A percentile compares a stretch with the other conserved stretches of the same genome.
Evolutionary conservation across 1,140 invertebrate species (phyloP).

Genomic region (Onthophagus taurus): DNA sequence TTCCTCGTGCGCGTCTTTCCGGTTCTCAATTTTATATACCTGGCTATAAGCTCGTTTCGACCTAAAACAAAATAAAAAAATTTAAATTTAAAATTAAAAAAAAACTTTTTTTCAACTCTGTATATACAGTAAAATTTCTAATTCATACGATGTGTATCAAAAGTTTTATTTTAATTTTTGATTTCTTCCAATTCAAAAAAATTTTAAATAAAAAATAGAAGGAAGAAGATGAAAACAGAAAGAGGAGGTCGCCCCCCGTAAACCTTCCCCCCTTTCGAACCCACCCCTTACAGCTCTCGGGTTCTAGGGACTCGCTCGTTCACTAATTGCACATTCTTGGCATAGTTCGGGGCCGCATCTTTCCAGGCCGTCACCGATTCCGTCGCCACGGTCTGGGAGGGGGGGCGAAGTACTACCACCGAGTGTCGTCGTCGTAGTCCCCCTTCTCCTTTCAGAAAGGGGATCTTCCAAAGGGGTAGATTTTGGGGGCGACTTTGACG

Average conservation of each 20-base stretch:
- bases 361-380: conserved; percentile 30
- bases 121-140: neutral
- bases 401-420: too few relatives aligned
- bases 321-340: conserved; percentile 85
- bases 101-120: neutral
- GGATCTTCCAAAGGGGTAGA: too few relatives aligned
- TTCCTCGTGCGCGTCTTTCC: conserved; percentile 98
- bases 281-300: conserved; percentile 20
- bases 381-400: neutral
- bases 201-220: conserved; percentile 8
- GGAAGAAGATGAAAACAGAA: too few relatives aligned
- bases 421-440: too few relatives aligned
- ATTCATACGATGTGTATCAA: neutral
- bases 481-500: too few relatives aligned
- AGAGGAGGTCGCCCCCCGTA: neutral
- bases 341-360: conserved; percentile 67
- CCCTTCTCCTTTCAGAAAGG: too few relatives aligned
- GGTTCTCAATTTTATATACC: conserved; percentile 97
- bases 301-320: conserved; percentile 54
- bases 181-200: conserved; percentile 6
- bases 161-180: neutral
- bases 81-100: too few relatives aligned
- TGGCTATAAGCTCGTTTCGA: conserved; percentile 96
- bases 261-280: conserved; percentile 29
- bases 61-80: conserved; percentile 55